Evolutionary conservation across 1,140 invertebrate species (phyloP).

Genomic region (Lepidurus arcticus): DNA sequence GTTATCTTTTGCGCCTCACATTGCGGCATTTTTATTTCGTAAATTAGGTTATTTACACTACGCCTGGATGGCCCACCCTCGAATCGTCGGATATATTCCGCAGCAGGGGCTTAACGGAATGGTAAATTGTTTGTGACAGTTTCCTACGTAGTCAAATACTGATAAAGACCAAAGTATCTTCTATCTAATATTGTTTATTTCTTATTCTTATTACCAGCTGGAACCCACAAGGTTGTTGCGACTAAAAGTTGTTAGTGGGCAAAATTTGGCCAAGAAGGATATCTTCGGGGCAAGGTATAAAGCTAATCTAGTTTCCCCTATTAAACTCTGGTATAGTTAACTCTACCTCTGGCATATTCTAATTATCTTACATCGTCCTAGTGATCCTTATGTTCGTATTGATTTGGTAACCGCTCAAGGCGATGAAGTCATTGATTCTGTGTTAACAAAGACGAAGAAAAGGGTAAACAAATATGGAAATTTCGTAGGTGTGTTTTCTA

Average conservation of each 20-base stretch:
- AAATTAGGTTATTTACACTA: background rate
- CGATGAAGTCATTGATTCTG: constrained; percentile 80
- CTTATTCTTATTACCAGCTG: constrained; percentile 23
- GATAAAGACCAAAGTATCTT: too few species aligned
- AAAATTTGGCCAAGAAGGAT: constrained; percentile 91
- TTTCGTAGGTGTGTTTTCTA: constrained; percentile 24
- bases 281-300: constrained; percentile 91
- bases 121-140: background rate
- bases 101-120: constrained; percentile 9
- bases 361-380: constrained; percentile 45
- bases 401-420: constrained; percentile 77
- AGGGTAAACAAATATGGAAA: constrained; percentile 57
- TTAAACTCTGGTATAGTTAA: constrained; percentile 28
- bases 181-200: background rate
- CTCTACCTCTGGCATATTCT: constrained; percentile 37
- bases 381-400: constrained; percentile 94
- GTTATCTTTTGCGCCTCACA: background rate
- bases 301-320: constrained; percentile 9
- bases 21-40: background rate
- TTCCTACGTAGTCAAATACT: too few species aligned
- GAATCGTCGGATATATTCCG: constrained; percentile 19
- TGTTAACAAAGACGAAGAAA: constrained; percentile 93
- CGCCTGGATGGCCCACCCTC: constrained; percentile 6
- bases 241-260: constrained; percentile 75
- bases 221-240: constrained; percentile 67